Conservation (phyloP, 2,888 invertebrate genomes). For the Neocrepidodera transversa region DNA sequence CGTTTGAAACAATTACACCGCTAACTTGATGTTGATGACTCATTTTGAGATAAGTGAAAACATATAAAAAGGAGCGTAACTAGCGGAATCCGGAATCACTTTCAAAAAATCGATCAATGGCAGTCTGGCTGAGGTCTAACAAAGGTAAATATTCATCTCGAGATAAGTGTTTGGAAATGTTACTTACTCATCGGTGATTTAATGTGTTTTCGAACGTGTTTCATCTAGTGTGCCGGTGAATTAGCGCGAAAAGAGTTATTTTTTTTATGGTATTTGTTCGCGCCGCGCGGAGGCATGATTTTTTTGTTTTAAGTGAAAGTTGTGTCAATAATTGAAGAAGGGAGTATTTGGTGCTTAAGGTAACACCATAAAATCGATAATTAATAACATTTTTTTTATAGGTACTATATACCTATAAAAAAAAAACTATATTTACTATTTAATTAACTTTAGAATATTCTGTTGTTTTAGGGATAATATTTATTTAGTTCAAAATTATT, state of each 20-base stretch:
- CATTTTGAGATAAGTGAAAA: slow-evolving; percentile 33
- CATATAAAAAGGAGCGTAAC: slow-evolving; percentile 27
- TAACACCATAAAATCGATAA: not conserved
- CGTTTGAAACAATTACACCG: slow-evolving; percentile 21
- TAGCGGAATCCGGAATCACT: slow-evolving; percentile 17
- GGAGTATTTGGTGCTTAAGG: slow-evolving; percentile 3
- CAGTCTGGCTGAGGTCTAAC: slow-evolving; percentile 36
- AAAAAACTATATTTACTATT: too few species aligned
- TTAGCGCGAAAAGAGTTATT: slow-evolving; percentile 23
- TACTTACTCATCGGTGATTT: slow-evolving; percentile 33
- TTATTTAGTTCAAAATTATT: not conserved
- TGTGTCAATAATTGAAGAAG: slow-evolving; percentile 1
- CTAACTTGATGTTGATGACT: slow-evolving; percentile 28
- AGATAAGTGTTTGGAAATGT: slow-evolving; percentile 34
- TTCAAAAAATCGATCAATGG: slow-evolving; percentile 36
- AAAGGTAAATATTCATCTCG: slow-evolving; percentile 40
- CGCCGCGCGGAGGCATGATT: not conserved
- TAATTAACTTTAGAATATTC: too few species aligned
- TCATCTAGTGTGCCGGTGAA: slow-evolving; percentile 16
- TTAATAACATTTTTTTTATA: not conserved
- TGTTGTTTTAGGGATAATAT: not conserved
- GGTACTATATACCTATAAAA: not conserved
- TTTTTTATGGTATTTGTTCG: slow-evolving; percentile 4
- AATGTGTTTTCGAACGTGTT: slow-evolving; percentile 25
- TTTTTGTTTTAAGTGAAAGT: slow-evolving; percentile 9